A percentile compares a stretch with the other conserved stretches of the same genome.
These are phyloP conservation scores for Cnemophilus loriae DNA, from an alignment of 2,113 vertebrate species.

Conservation along the genomic window DNA sequence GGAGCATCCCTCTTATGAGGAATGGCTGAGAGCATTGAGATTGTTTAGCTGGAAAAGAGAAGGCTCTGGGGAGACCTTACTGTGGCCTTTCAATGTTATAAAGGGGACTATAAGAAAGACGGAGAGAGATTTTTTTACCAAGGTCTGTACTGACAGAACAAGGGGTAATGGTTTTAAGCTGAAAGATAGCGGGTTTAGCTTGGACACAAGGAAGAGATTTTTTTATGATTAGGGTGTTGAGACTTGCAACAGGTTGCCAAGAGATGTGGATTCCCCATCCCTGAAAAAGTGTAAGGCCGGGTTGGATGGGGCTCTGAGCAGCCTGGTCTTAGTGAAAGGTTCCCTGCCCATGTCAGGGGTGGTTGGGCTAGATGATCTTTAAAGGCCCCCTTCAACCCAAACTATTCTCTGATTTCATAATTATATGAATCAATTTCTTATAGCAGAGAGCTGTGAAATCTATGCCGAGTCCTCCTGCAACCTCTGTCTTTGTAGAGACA, in stretches of 20 bases:
- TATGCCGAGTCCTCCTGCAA: neutral
- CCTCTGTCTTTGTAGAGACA: neutral
- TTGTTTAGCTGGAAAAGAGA: neutral
- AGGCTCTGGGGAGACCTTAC: neutral
- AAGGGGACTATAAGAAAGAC: neutral
- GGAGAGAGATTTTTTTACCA: neutral
- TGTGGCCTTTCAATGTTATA: neutral
- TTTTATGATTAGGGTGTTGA: neutral
- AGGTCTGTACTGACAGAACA: neutral
- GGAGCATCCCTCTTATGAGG: neutral
- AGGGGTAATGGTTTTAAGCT: neutral
- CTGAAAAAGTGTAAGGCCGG: fast-evolving
- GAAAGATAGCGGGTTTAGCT: neutral
- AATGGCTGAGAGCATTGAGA: neutral
- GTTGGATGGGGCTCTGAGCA: neutral
- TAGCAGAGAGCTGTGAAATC: neutral
- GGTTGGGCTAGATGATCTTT: neutral
- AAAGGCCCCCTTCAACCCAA: neutral
- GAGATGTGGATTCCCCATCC: too few relatives aligned
- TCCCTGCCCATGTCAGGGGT: neutral
- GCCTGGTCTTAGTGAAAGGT: neutral
- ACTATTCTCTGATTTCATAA: neutral
- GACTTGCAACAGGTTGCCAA: neutral
- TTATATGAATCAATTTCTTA: neutral
- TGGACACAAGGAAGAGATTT: neutral